Base-by-base conservation (phyloP, 2,888 invertebrate species). In the Thecophora atra region DNA sequence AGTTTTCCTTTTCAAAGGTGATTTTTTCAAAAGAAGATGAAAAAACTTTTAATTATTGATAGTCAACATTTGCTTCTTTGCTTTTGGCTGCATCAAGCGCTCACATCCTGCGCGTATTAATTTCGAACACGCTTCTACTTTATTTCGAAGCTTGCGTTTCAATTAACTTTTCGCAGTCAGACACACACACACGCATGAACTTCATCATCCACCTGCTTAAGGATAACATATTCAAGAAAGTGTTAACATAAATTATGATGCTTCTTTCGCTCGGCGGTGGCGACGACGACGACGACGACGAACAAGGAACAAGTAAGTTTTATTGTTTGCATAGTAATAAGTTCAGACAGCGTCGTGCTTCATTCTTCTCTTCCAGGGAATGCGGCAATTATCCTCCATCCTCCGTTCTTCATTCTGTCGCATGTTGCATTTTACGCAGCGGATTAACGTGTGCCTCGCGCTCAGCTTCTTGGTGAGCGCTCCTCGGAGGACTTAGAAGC, bases 171-270 rank as follows among this genome's bases (percentile, higher is more conserved):
- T 47, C 64, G 62, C 66, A 69, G 71, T 73, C 69, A 66, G 70
- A 73, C 69, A 62, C 70, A 51, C 66, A 65, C 52, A n/a, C 47
- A 54, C 37, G 56, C 47, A 1, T 42, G 58, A 30, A 8, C 44
- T 63, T 63, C 60, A 63, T 54, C 28, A 71, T 63, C 37, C 71
- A 71, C 64, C 66, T 71, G 37, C 37, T 71, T 47, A 65, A 47
- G 58, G 17, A 28, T 30, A 21, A 28, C 58, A 58, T 42, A 51
- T 65, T 42, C 56, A 65, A 65, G 37, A 54, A 79, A 74, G 76
- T 80, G 79, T 81, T 81, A 81, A 79, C 81, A 81, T 81, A 81
- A 81, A 81, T 81, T 82, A 82, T 78, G 54, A 17, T 66, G 58
- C 67, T 73, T n/a, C n/a, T 8, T 17, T 3, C 47, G 13, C 6